Conservation (phyloP, 2,797 vertebrate genomes). For the Fundulus diaphanus region DNA sequence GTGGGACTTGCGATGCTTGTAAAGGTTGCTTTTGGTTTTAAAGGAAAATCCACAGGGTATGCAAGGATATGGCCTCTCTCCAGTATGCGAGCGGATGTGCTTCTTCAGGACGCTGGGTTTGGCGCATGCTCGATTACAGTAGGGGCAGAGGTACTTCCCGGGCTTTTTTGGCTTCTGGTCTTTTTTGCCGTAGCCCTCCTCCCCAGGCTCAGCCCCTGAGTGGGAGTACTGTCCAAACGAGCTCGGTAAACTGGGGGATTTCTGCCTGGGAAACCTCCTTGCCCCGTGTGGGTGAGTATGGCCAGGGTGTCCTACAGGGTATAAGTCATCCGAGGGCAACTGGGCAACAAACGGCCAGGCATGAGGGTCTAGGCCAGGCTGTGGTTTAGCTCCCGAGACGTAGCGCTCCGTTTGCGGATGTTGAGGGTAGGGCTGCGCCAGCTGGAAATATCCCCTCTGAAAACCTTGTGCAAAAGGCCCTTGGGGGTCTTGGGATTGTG, state of each 20-base stretch:
- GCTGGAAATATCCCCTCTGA: conserved; percentile 88
- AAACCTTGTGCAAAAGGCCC: conserved; percentile 78
- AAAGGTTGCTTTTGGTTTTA: conserved; percentile 99
- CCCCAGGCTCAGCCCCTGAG: conserved; percentile 88
- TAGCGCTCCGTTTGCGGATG: conserved; percentile 90
- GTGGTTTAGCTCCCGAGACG: conserved; percentile 89
- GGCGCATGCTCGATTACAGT: conserved; percentile 96
- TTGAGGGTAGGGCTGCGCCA: conserved; percentile 93
- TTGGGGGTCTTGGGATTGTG: conserved; percentile 66
- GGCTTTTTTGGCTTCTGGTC: conserved; percentile 98
- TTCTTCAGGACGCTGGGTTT: conserved; percentile 99
- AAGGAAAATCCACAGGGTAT: conserved; percentile 98
- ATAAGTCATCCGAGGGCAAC: conserved; percentile 92
- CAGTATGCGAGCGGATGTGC: conserved; percentile 98
- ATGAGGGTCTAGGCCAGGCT: conserved; percentile 91
- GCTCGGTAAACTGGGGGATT: conserved; percentile 90
- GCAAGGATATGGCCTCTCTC: conserved; percentile 96
- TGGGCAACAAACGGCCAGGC: conserved; percentile 92
- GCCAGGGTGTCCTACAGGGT: conserved; percentile 81
- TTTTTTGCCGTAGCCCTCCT: conserved; percentile 91
- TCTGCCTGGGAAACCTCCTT: conserved; percentile 89
- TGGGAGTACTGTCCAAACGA: conserved; percentile 93
- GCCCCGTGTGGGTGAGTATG: conserved; percentile 86
- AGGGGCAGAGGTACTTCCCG: conserved; percentile 97
- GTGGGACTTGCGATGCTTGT: conserved; percentile 99